A percentile compares a stretch with the other conserved stretches of the same genome.
These are phyloP conservation scores for Melanchra persicariae DNA, from an alignment of 2,888 invertebrate genomes.

Conservation along the genomic window DNA sequence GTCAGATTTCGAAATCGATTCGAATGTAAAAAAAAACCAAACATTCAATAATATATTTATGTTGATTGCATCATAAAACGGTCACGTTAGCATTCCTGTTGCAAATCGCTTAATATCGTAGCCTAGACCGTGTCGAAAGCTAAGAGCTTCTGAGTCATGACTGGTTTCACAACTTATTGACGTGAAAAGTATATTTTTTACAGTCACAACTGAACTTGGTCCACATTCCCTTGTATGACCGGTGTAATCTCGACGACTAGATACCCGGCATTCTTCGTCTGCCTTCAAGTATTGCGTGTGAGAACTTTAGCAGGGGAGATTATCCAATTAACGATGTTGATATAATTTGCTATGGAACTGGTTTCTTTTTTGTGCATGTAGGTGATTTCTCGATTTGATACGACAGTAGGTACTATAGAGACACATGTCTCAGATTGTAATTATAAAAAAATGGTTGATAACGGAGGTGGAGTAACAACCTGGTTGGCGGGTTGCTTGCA, in stretches of 20 bases:
- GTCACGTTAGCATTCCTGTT: constrained; percentile 26
- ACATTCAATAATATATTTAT: constrained; percentile 39
- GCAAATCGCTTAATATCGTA: constrained; percentile 43
- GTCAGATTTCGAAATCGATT: constrained; percentile 5
- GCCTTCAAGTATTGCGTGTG: constrained; percentile 33
- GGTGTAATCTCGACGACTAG: constrained; percentile 54
- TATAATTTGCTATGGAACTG: constrained; percentile 46
- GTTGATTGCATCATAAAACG: constrained; percentile 32
- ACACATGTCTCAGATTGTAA: background rate
- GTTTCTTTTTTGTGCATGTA: constrained; percentile 28
- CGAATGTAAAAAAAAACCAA: constrained; percentile 26
- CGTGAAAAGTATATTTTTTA: constrained; percentile 53
- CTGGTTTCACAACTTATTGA: constrained; percentile 50
- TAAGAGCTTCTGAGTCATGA: constrained; percentile 54
- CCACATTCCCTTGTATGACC: constrained; percentile 53
- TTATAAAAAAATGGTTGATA: background rate
- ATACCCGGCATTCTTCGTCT: constrained; percentile 39
- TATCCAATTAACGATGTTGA: constrained; percentile 56
- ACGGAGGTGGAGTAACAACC: background rate
- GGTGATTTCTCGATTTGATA: constrained; percentile 4
- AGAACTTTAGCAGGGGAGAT: constrained; percentile 42
- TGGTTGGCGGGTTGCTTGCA: background rate
- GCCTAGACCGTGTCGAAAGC: constrained; percentile 59
- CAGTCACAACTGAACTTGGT: constrained; percentile 57
- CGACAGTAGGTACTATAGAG: background rate